Evolutionary conservation across 2,888 invertebrate species (phyloP).

Genomic region (Gymnoscelis rufifasciata): DNA sequence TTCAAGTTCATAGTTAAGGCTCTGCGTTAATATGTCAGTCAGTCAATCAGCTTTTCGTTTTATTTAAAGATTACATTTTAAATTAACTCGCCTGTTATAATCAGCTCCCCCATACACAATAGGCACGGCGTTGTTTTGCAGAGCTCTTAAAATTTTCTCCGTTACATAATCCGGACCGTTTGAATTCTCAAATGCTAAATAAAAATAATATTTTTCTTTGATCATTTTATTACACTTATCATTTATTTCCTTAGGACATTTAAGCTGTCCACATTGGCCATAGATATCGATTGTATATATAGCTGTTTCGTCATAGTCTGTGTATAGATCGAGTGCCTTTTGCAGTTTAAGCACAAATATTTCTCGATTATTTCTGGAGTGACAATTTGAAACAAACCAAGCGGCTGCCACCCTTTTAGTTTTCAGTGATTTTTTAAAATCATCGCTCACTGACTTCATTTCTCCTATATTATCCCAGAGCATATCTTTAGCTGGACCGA

Average conservation of each 20-base stretch:
- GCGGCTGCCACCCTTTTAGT: conserved; percentile 38
- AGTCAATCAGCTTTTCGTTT: no score
- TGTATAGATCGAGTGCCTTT: conserved; percentile 23
- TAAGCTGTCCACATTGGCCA: conserved; percentile 31
- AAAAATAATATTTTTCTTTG: conserved; percentile 43
- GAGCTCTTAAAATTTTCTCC: conserved; percentile 48
- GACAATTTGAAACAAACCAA: conserved; percentile 44
- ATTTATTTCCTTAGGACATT: conserved; percentile 32
- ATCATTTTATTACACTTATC: conserved; percentile 41
- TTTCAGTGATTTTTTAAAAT: conserved; percentile 36
- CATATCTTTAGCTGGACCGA: conserved; percentile 53
- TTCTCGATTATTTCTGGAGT: conserved; percentile 29
- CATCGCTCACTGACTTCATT: conserved; percentile 41
- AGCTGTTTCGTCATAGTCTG: not conserved
- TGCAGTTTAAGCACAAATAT: conserved; percentile 17
- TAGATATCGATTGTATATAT: conserved; percentile 29
- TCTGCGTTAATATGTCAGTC: no score
- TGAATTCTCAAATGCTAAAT: conserved; percentile 58
- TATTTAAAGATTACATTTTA: no score
- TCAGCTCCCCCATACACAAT: conserved; percentile 83
- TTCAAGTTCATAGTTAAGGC: no score
- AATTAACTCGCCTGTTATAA: conserved; percentile 47
- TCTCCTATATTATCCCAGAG: conserved; percentile 45
- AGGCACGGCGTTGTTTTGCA: conserved; percentile 77
- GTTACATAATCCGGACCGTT: conserved; percentile 55